phyloP scores from a whole-genome alignment of 2,797 vertebrate genomes.

The Protosalanx chinensis region DNA sequence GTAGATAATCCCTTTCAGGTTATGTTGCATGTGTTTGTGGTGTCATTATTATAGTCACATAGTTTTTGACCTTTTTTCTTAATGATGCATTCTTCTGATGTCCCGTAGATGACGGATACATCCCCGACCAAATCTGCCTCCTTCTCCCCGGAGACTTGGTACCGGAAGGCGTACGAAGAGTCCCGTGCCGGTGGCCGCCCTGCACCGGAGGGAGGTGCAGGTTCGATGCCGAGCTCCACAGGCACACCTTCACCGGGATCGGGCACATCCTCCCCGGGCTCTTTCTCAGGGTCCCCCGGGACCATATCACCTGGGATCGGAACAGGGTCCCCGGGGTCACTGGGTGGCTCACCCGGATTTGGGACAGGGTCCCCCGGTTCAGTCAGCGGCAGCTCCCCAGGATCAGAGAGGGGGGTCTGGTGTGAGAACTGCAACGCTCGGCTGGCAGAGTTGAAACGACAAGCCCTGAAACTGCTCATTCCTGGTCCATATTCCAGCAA shows the following conservation, averaged over 20 bases:
- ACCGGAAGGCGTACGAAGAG: constrained; percentile 89
- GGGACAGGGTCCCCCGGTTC: constrained; percentile 93
- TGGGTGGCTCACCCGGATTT: constrained; percentile 93
- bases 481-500: constrained; percentile 89
- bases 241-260: constrained; percentile 92
- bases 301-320: constrained; percentile 91
- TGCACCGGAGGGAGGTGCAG: constrained; percentile 85
- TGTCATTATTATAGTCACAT: background rate
- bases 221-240: constrained; percentile 90
- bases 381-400: constrained; percentile 92
- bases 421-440: constrained; percentile 93
- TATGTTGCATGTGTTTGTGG: background rate
- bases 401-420: constrained; percentile 91
- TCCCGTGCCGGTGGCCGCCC: constrained; percentile 81
- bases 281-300: constrained; percentile 88
- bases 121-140: constrained; percentile 90
- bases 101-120: constrained; percentile 80
- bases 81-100: background rate
- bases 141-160: constrained; percentile 94
- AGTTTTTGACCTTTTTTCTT: background rate
- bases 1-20: background rate
- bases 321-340: constrained; percentile 89
- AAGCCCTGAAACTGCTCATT: constrained; percentile 89
- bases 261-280: constrained; percentile 92
- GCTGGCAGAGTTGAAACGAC: constrained; percentile 92